Evolutionary conservation across 64 coral and sea anemone species (phyloP).

Genomic region (Montipora capricornis): DNA sequence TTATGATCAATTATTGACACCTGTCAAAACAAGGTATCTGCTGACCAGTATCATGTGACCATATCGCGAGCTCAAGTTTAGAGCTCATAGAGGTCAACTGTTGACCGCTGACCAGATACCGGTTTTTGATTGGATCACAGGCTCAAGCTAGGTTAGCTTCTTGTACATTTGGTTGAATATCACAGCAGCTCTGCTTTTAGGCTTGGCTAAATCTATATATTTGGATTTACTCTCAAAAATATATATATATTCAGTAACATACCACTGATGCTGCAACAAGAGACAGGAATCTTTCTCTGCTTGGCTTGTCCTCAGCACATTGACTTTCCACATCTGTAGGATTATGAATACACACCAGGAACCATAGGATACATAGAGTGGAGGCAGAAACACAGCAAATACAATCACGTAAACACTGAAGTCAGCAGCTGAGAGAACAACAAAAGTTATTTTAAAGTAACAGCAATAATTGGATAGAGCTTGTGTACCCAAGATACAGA

Average conservation of each 20-base stretch:
- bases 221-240: too few species aligned
- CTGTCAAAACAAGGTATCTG: too few species aligned
- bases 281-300: conserved; percentile 89
- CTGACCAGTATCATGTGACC: too few species aligned
- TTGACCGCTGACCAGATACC: too few species aligned
- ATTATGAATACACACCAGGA: conserved; percentile 86
- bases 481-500: conserved; percentile 98
- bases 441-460: conserved; percentile 72
- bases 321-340: conserved; percentile 98
- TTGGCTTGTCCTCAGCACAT: conserved; percentile 84
- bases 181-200: too few species aligned
- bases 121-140: too few species aligned
- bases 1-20: too few species aligned
- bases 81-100: too few species aligned
- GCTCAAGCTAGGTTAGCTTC: too few species aligned
- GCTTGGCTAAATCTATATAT: too few species aligned
- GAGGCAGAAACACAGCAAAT: conserved; percentile 31
- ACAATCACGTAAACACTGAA: conserved; percentile 57
- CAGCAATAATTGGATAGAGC: conserved; percentile 91
- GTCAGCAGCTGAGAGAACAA: conserved; percentile 50
- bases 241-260: neutral
- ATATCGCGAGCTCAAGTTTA: too few species aligned
- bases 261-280: conserved; percentile 93
- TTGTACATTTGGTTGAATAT: too few species aligned
- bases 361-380: conserved; percentile 70